Evolutionary conservation across 2,113 vertebrate genomes (phyloP).

Genomic region (Lagopus muta): DNA sequence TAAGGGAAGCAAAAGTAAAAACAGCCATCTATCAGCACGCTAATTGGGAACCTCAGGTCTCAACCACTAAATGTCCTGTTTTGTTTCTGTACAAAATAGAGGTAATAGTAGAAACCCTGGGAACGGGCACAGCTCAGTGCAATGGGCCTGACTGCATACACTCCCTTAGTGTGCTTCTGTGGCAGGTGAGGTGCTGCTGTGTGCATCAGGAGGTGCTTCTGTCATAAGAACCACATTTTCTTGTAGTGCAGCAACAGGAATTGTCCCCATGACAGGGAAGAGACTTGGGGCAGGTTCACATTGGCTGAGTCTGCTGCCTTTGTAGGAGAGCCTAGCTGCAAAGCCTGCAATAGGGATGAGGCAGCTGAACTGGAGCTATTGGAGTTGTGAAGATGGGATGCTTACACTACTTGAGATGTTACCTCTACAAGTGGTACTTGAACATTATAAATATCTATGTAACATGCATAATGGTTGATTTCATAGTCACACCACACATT

Average conservation of each 20-base stretch:
- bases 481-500: not conserved
- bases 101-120: fast-evolving
- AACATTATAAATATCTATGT: not conserved
- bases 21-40: conserved; percentile 18
- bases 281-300: not conserved
- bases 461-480: not conserved
- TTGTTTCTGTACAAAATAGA: not conserved
- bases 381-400: not conserved
- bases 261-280: not conserved
- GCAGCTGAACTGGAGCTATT: not conserved
- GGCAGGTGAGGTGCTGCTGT: not conserved
- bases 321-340: not conserved
- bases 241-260: not conserved
- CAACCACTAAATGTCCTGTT: not conserved
- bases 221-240: not conserved
- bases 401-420: not conserved
- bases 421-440: not conserved
- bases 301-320: not conserved
- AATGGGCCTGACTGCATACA: fast-evolving
- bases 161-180: fast-evolving
- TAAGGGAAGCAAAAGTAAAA: conserved; percentile 49
- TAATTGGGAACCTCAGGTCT: conserved; percentile 27
- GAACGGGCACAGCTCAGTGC: not conserved
- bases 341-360: not conserved
- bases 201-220: not conserved